These are phyloP conservation scores for Gymnocheta viridis DNA, from an alignment of 2,888 invertebrate species.

Conservation along the genomic window DNA sequence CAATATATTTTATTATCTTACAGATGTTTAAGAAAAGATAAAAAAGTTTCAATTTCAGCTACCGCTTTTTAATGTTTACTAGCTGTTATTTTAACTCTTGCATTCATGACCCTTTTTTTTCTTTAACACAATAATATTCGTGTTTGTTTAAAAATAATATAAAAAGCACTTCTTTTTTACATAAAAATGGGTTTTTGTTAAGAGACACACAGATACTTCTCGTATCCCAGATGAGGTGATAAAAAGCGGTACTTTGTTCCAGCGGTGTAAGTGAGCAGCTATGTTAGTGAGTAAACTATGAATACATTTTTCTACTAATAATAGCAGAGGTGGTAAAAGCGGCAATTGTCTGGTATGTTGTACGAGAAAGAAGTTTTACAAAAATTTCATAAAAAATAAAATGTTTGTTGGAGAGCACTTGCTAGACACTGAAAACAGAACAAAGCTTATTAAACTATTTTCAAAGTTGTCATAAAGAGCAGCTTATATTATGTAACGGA, in stretches of 20 bases:
- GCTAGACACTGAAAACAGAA: background rate
- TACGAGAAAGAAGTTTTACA: slow-evolving; percentile 13
- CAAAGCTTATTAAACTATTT: background rate
- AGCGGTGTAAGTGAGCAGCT: slow-evolving; percentile 34
- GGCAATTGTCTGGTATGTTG: slow-evolving; percentile 16
- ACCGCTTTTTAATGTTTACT: slow-evolving; percentile 32
- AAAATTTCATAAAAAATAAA: background rate
- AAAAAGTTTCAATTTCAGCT: slow-evolving; percentile 39
- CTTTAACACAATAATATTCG: background rate
- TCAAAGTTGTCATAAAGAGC: background rate
- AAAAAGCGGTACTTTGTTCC: slow-evolving; percentile 30
- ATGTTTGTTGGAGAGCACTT: background rate
- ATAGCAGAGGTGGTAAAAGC: slow-evolving; percentile 5
- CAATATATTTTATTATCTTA: slow-evolving; percentile 40
- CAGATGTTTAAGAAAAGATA: slow-evolving; percentile 6
- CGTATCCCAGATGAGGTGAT: slow-evolving; percentile 24
- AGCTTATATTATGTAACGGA: too few species aligned
- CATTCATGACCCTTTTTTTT: slow-evolving; percentile 21
- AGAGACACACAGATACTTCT: slow-evolving; percentile 3
- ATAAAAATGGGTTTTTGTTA: slow-evolving; percentile 27
- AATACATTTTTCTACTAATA: background rate
- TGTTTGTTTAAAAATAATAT: slow-evolving; percentile 42
- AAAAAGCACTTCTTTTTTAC: background rate
- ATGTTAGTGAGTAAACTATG: slow-evolving; percentile 30
- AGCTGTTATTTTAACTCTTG: slow-evolving; percentile 34